Evolutionary conservation across 2,113 vertebrate genomes (phyloP).

Genomic region (Uropsilus gracilis): DNA sequence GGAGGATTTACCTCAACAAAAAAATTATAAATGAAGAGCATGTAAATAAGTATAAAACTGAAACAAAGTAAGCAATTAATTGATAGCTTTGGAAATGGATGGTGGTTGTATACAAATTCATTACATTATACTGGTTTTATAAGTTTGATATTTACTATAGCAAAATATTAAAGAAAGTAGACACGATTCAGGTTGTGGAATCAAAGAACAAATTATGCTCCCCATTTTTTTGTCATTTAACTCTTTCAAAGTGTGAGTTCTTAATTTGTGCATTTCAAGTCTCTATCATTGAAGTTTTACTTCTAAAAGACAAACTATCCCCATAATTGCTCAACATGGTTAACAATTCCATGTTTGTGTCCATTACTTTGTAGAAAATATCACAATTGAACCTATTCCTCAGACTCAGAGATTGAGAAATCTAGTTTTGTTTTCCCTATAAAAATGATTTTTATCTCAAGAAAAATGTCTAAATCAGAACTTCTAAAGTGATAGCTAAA

Average conservation of each 20-base stretch:
- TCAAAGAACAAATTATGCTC: background rate
- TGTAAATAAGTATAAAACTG: background rate
- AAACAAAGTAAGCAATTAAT: background rate
- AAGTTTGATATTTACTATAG: background rate
- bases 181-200: background rate
- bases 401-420: background rate
- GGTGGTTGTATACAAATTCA: accelerated
- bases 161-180: background rate
- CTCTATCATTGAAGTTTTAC: background rate
- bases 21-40: background rate
- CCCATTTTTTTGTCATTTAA: background rate
- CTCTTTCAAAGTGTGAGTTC: background rate
- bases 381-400: background rate
- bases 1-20: background rate
- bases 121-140: background rate
- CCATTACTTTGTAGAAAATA: background rate
- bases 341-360: background rate
- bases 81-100: background rate
- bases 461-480: background rate
- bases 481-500: background rate
- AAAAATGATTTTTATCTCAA: background rate
- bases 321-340: background rate
- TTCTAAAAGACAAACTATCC: background rate
- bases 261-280: background rate
- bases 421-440: background rate